Conservation (phyloP, 2,113 vertebrate genomes). For the Cricetomys ansorgei region DNA sequence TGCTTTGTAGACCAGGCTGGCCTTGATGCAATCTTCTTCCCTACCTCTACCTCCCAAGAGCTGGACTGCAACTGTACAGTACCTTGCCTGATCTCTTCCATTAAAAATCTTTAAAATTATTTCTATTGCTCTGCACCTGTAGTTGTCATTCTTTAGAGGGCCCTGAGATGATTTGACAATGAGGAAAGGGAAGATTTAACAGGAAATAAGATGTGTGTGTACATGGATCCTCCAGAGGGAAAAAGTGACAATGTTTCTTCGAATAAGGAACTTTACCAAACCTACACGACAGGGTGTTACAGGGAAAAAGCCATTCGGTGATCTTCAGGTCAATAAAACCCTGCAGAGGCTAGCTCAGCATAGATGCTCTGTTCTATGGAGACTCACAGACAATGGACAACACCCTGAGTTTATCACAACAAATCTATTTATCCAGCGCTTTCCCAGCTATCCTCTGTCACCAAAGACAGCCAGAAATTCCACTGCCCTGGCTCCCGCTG, state of each 20-base stretch:
- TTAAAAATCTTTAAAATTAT: background rate
- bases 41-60: background rate
- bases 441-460: background rate
- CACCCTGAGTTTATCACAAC: constrained; percentile 1
- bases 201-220: background rate
- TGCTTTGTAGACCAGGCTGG: background rate
- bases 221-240: background rate
- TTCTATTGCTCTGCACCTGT: background rate
- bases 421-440: constrained; percentile 19
- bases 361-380: background rate
- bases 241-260: background rate
- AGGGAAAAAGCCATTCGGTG: background rate
- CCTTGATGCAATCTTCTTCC: background rate
- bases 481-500: background rate
- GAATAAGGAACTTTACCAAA: background rate
- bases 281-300: background rate
- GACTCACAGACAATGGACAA: background rate
- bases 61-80: background rate
- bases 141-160: background rate
- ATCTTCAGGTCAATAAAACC: background rate
- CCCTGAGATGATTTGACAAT: background rate
- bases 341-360: constrained; percentile 30
- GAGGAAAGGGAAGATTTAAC: constrained; percentile 29
- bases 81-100: background rate
- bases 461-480: background rate